A percentile compares a stretch with the other conserved stretches of the same genome.
phyloP scores from a whole-genome alignment of 2,113 vertebrate genomes.

The Puma concolor region DNA sequence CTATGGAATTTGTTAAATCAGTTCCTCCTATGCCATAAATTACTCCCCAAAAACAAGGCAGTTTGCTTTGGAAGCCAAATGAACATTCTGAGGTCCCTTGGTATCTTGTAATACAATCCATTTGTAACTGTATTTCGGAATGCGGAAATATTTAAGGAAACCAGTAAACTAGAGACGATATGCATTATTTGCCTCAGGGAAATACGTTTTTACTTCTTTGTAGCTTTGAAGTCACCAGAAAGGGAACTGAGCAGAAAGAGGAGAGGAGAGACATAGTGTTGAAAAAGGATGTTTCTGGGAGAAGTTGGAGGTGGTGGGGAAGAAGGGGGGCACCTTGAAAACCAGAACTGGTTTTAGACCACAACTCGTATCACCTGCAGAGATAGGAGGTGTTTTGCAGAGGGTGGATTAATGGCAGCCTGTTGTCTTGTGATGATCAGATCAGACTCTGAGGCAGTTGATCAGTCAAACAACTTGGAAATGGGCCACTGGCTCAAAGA shows the following conservation, averaged over 20 bases:
- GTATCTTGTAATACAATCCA: neutral
- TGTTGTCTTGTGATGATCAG: neutral
- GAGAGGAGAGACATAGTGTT: neutral
- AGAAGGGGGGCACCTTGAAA: neutral
- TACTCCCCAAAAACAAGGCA: neutral
- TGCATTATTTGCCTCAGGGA: neutral
- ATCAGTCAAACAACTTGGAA: neutral
- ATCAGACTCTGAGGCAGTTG: neutral
- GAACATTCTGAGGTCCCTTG: neutral
- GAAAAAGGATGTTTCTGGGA: neutral
- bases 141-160: neutral
- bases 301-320: neutral
- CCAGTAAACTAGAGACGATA: neutral
- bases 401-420: neutral
- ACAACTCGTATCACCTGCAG: neutral
- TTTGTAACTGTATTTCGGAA: neutral
- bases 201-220: neutral
- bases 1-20: neutral
- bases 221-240: neutral
- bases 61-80: conserved; percentile 37
- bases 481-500: conserved; percentile 36
- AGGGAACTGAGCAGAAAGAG: neutral
- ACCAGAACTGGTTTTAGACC: neutral
- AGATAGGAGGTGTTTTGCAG: neutral
- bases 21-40: neutral